These are phyloP conservation scores for Opisthocomus hoazin DNA, from an alignment of 2,113 vertebrate genomes.

Conservation along the genomic window DNA sequence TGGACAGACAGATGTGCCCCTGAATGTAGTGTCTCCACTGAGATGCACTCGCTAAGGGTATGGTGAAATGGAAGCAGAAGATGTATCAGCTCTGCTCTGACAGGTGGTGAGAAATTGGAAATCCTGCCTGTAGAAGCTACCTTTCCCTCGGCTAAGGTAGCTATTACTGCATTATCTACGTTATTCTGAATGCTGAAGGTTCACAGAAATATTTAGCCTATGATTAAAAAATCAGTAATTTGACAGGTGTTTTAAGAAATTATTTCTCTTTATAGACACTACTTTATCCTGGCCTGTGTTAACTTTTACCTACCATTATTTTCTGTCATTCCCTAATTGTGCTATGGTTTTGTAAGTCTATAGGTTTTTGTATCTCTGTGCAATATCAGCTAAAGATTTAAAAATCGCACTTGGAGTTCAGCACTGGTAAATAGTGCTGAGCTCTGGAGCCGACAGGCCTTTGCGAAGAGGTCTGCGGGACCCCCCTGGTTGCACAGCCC, in stretches of 20 bases:
- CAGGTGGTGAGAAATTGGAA: neutral
- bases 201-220: neutral
- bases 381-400: neutral
- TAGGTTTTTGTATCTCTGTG: neutral
- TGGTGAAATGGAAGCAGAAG: neutral
- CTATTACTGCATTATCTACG: neutral
- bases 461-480: neutral
- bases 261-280: neutral
- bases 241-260: neutral
- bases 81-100: neutral
- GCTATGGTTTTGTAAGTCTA: neutral
- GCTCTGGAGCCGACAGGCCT: neutral
- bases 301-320: neutral
- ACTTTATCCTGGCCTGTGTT: neutral
- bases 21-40: neutral
- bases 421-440: neutral
- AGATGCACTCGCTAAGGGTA: neutral
- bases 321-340: neutral
- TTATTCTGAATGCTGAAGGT: neutral
- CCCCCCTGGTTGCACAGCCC: fast-evolving
- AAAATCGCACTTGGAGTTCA: neutral
- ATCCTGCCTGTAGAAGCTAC: neutral
- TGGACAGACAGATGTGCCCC: neutral
- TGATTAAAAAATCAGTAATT: neutral
- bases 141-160: neutral